Conservation (phyloP, 2,888 invertebrate genomes). For the Tenthredo distinguenda region DNA sequence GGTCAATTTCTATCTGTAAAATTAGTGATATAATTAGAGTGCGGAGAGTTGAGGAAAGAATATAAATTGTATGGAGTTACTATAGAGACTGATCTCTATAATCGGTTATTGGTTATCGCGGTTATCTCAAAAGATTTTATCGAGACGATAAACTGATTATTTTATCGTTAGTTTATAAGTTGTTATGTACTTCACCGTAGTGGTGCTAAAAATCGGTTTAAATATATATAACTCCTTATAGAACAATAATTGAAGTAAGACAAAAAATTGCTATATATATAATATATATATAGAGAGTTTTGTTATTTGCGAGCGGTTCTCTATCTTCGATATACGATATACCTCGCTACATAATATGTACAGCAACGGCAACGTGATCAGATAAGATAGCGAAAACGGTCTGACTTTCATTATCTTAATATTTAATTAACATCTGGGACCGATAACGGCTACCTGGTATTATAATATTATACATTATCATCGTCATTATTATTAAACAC, state of each 20-base stretch:
- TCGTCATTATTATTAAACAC: slow-evolving; percentile 19
- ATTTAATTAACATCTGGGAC: slow-evolving; percentile 47
- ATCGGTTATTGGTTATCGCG: slow-evolving; percentile 31
- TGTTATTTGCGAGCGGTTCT: background rate
- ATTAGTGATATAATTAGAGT: background rate
- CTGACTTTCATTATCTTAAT: slow-evolving; percentile 30
- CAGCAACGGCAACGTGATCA: slow-evolving; percentile 35
- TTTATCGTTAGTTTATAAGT: background rate
- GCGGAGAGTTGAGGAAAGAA: background rate
- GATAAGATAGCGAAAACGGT: slow-evolving; percentile 24
- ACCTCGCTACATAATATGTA: background rate
- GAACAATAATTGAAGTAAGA: background rate
- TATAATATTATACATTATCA: slow-evolving; percentile 41
- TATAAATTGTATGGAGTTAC: background rate
- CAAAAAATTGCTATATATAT: background rate
- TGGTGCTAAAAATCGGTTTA: background rate
- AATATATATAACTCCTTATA: background rate
- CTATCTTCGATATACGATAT: background rate
- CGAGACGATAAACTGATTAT: background rate
- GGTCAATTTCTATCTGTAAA: too few species aligned
- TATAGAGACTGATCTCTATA: background rate
- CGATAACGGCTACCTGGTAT: slow-evolving; percentile 41
- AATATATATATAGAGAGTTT: background rate
- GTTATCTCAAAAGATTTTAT: background rate
- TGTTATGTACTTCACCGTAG: background rate